These are phyloP conservation scores for Lordiphosa fenestrarum DNA, from an alignment of 2,888 invertebrate species.

Conservation along the genomic window DNA sequence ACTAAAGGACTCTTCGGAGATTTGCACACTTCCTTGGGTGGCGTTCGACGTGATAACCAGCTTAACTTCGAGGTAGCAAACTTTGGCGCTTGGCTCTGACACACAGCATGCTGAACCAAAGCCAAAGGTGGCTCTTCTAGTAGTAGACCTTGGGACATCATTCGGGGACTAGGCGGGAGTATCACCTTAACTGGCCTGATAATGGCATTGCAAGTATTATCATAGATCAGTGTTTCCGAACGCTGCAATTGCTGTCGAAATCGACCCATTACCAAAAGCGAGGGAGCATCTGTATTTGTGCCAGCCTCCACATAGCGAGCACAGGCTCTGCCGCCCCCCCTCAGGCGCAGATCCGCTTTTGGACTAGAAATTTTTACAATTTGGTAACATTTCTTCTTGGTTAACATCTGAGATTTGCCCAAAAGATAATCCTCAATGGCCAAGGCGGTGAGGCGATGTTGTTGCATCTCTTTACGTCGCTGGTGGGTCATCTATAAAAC, in stretches of 20 bases:
- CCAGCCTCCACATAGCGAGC: slow-evolving; percentile 26
- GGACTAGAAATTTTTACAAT: not conserved
- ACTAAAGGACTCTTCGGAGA: not conserved
- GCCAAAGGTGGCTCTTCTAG: slow-evolving; percentile 12
- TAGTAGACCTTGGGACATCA: not conserved
- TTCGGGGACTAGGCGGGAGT: not conserved
- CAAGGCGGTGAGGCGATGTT: slow-evolving; percentile 32
- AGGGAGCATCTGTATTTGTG: slow-evolving; percentile 21
- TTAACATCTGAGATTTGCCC: not conserved
- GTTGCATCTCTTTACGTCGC: slow-evolving; percentile 46
- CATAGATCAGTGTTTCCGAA: slow-evolving; percentile 52
- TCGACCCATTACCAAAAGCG: slow-evolving; percentile 34
- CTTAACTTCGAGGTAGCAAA: not conserved
- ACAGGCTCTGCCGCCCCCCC: too few species aligned
- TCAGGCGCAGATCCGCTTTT: not conserved
- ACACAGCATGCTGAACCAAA: slow-evolving; percentile 14
- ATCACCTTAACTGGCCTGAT: slow-evolving; percentile 17
- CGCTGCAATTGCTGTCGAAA: slow-evolving; percentile 31
- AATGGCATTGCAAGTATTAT: slow-evolving; percentile 39
- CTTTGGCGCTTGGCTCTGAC: not conserved
- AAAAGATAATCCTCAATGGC: slow-evolving; percentile 23
- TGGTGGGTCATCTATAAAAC: slow-evolving; percentile 43
- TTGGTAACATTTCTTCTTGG: not conserved
- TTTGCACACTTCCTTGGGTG: not conserved
- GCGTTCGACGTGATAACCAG: not conserved